Evolutionary conservation across 2,113 vertebrate genomes (phyloP).

Genomic region (Malurus melanocephalus): DNA sequence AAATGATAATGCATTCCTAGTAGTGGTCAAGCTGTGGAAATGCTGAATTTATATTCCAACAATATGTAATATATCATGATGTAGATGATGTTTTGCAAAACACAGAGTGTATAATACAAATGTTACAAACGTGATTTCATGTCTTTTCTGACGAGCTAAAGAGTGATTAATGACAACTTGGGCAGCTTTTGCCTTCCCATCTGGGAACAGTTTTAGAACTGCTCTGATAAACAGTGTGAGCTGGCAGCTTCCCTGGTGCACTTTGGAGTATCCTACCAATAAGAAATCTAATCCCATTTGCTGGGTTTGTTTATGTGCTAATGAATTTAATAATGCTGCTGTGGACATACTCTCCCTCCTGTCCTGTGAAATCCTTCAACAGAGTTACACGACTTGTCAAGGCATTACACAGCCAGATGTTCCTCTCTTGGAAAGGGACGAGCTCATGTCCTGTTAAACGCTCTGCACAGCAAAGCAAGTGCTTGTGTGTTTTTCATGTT

Average conservation of each 20-base stretch:
- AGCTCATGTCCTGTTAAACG: not conserved
- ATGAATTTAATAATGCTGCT: not conserved
- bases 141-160: not conserved
- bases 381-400: not conserved
- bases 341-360: not conserved
- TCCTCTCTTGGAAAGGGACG: not conserved
- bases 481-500: not conserved
- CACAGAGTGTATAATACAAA: not conserved
- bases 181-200: not conserved
- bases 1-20: not conserved
- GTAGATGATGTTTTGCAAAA: not conserved
- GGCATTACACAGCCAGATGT: fast-evolving
- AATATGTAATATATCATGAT: not conserved
- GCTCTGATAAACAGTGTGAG: not conserved
- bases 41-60: not conserved
- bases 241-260: fast-evolving
- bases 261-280: not conserved
- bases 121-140: not conserved
- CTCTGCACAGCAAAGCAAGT: fast-evolving
- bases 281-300: not conserved
- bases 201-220: not conserved
- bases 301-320: not conserved
- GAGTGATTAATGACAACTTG: not conserved
- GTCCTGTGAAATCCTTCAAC: not conserved
- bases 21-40: not conserved